phyloP scores from a whole-genome alignment of 2,888 invertebrate genomes.

The Cryptocheilus praepositus region DNA sequence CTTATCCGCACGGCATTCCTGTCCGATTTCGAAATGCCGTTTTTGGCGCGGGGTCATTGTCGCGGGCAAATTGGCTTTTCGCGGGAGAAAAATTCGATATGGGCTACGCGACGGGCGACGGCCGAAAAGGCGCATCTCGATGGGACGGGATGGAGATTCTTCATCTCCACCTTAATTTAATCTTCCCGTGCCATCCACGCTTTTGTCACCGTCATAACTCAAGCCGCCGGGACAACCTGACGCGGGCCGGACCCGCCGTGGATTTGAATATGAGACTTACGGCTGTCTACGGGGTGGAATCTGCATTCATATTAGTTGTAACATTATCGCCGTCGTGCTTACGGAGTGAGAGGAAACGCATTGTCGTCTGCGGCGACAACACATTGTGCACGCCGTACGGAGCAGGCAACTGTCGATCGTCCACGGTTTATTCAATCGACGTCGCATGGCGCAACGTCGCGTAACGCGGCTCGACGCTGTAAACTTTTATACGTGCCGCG shows the following conservation, averaged over 20 bases:
- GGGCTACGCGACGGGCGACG: constrained; percentile 13
- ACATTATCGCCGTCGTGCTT: constrained; percentile 1
- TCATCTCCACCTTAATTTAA: constrained; percentile 40
- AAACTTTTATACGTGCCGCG: background rate
- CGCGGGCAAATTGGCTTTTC: background rate
- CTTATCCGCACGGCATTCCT: background rate
- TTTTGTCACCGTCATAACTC: constrained; percentile 51
- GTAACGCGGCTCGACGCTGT: no score
- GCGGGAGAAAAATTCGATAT: background rate
- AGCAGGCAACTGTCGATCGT: background rate
- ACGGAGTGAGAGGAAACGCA: constrained; percentile 6
- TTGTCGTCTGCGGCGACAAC: no score
- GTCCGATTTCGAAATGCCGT: no score
- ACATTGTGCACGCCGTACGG: background rate
- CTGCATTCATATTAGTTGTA: constrained; percentile 49
- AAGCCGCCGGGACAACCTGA: constrained; percentile 35
- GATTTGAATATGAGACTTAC: constrained; percentile 56
- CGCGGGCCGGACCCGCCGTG: constrained; percentile 42
- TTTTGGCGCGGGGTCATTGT: background rate
- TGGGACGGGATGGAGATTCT: constrained; percentile 15
- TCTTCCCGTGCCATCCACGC: constrained; percentile 40
- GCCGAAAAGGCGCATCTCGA: constrained; percentile 21
- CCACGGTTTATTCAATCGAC: background rate
- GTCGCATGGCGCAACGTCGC: background rate
- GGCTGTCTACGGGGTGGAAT: constrained; percentile 46